Evolutionary conservation across 2,113 vertebrate genomes (phyloP).

Genomic region (Furnarius figulus): DNA sequence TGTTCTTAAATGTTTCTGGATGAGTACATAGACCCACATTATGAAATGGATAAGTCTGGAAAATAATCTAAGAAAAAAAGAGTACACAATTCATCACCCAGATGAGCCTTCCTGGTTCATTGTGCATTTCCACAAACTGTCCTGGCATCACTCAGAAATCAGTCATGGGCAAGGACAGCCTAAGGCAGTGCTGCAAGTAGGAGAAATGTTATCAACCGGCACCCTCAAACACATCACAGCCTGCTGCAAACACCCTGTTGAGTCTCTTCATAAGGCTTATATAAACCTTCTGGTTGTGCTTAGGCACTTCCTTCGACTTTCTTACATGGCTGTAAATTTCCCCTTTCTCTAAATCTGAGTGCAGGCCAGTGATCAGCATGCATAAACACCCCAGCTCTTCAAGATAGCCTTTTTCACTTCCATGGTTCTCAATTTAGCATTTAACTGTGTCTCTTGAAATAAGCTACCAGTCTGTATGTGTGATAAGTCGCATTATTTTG

Average conservation of each 20-base stretch:
- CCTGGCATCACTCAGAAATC: background rate
- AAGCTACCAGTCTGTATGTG: slow-evolving; percentile 26
- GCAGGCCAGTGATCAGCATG: background rate
- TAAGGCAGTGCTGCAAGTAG: background rate
- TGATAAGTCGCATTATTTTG: slow-evolving; percentile 49
- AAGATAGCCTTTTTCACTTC: slow-evolving; percentile 11
- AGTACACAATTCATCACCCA: background rate
- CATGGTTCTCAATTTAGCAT: background rate
- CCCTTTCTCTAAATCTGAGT: background rate
- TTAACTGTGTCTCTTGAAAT: background rate
- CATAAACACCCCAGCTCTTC: background rate
- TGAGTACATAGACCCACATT: background rate
- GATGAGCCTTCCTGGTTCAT: background rate
- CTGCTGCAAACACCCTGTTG: background rate
- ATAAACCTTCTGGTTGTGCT: background rate
- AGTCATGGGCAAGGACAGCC: background rate
- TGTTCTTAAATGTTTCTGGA: background rate
- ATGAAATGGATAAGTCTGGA: background rate
- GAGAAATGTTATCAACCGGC: background rate
- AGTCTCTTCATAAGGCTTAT: background rate
- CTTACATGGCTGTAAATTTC: background rate
- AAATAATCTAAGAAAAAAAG: background rate
- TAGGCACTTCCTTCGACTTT: background rate
- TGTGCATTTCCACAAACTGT: background rate
- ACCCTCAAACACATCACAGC: background rate